Base-by-base conservation (phyloP, 2,888 invertebrate genomes). In the Heliconius hortense region DNA sequence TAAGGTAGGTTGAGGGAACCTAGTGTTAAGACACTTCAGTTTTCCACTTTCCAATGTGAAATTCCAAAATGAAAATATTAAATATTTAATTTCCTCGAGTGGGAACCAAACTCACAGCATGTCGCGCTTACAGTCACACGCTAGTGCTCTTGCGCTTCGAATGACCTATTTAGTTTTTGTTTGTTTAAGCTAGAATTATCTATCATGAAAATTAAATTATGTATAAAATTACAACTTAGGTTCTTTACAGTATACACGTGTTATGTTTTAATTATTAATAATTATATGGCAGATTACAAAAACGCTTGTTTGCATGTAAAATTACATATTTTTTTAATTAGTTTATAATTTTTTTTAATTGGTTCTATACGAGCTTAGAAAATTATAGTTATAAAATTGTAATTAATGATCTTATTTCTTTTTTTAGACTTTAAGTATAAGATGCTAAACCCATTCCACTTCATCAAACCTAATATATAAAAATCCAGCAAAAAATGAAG, bases 121-220 rank as follows among this genome's bases (percentile, higher is more conserved):
- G 0, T 48, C 18, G 18, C 1, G 48, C 18, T 48, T 48, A 18
- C 18, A 48, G 48, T 48, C 7, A 48, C 48, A 48, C 43, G 43
- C 43, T 43, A 43, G 0, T 43, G 43, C 43, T 15, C 43, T 43
- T 43, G 43, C 43, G 4, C 43, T 15, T 15, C 0, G 43, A 43
- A 0, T 48, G 48, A 18, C 15, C 0, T 48, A 48, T 48, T 18
- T 7, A 1, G 7, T 48, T 18, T 48, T 18, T 48, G 48, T 48
- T 48, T 48, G 67, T 48, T 71, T 71, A 56, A 66, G 24, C 18
- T 24, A n/a, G 35, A 24, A 71, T 71, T 43, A 28, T 60, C 43
- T 62, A 24, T 43, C n/a, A 35, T 69, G 69, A 48, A 69, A 69
- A 69, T 68, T 21, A 21, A 68, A 68, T 69, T n/a, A n/a, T 69